Percentiles rank a stretch among this genome's conserved stretches.
Evolutionary conservation across 2,888 invertebrate genomes (phyloP).

Genomic region (Dasypogon diadema): DNA sequence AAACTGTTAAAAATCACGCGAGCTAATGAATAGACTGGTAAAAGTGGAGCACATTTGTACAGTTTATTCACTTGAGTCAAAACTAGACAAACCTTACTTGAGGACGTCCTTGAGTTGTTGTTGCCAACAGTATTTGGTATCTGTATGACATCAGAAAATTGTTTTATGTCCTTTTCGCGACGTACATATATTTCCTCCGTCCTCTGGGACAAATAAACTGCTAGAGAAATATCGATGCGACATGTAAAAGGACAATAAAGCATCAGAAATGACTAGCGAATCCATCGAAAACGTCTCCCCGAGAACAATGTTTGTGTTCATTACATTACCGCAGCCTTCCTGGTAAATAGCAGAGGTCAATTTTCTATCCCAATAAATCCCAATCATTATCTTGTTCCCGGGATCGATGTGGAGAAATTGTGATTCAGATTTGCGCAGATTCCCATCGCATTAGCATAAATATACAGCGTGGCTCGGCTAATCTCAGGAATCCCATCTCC

Average conservation of each 20-base stretch:
- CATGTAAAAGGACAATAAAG: conserved; percentile 33
- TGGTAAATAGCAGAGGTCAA: conserved; percentile 35
- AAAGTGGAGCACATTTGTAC: too few species aligned
- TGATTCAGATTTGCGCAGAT: conserved; percentile 47
- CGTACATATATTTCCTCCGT: too few species aligned
- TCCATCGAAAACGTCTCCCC: conserved; percentile 32
- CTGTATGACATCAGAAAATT: not conserved
- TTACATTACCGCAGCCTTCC: conserved; percentile 6
- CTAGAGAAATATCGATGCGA: conserved; percentile 10
- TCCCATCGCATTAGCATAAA: conserved; percentile 52
- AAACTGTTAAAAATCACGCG: too few species aligned
- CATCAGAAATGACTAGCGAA: conserved; percentile 37
- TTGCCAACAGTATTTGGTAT: too few species aligned
- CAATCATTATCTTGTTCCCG: conserved; percentile 39
- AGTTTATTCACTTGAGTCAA: too few species aligned
- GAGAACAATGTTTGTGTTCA: conserved; percentile 28
- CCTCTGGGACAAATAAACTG: conserved; percentile 18
- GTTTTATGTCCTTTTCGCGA: not conserved
- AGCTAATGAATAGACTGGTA: too few species aligned
- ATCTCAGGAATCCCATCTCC: conserved; percentile 53
- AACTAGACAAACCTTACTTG: too few species aligned
- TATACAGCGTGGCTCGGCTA: conserved; percentile 44
- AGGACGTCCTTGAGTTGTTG: too few species aligned
- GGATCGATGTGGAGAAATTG: conserved; percentile 45
- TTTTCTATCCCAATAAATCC: conserved; percentile 47